phyloP scores from a whole-genome alignment of 2,888 invertebrate genomes.

The Dichetophora obliterata region DNA sequence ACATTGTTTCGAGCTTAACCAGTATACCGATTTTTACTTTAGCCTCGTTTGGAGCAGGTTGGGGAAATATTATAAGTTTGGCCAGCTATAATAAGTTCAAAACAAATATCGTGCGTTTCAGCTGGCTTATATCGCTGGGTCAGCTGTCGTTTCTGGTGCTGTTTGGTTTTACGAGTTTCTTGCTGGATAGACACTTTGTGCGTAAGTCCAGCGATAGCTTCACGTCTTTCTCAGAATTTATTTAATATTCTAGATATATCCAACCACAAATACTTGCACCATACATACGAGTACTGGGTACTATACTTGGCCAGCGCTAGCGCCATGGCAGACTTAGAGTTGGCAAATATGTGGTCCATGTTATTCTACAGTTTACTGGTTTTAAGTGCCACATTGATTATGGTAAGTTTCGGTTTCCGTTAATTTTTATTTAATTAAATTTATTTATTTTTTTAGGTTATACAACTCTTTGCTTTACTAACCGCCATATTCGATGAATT shows the following conservation, averaged over 20 bases:
- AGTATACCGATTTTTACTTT: conserved; percentile 62
- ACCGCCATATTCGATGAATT: conserved; percentile 65
- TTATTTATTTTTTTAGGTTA: conserved; percentile 51
- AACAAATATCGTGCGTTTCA: conserved; percentile 74
- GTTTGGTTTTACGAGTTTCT: conserved; percentile 78
- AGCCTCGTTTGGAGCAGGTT: conserved; percentile 87
- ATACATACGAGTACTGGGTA: conserved; percentile 38
- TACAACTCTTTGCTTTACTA: conserved; percentile 59
- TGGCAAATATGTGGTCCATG: conserved; percentile 79
- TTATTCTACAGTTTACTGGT: conserved; percentile 82
- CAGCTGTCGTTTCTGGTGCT: conserved; percentile 54
- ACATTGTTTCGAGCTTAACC: conserved; percentile 21
- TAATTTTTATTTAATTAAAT: background rate
- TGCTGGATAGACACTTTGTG: conserved; percentile 73
- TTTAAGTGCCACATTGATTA: conserved; percentile 79
- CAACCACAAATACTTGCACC: background rate
- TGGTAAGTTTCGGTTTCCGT: conserved; percentile 73
- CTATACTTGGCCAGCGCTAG: conserved; percentile 42
- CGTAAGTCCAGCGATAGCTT: background rate
- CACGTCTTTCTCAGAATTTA: background rate
- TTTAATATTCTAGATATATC: background rate
- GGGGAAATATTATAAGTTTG: conserved; percentile 85
- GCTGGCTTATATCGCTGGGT: conserved; percentile 57
- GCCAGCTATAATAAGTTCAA: conserved; percentile 84
- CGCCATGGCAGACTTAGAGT: conserved; percentile 42